A percentile compares a stretch with the other conserved stretches of the same genome.
Evolutionary conservation across 2,113 vertebrate species (phyloP).

Genomic region (Nesospiza acunhae): DNA sequence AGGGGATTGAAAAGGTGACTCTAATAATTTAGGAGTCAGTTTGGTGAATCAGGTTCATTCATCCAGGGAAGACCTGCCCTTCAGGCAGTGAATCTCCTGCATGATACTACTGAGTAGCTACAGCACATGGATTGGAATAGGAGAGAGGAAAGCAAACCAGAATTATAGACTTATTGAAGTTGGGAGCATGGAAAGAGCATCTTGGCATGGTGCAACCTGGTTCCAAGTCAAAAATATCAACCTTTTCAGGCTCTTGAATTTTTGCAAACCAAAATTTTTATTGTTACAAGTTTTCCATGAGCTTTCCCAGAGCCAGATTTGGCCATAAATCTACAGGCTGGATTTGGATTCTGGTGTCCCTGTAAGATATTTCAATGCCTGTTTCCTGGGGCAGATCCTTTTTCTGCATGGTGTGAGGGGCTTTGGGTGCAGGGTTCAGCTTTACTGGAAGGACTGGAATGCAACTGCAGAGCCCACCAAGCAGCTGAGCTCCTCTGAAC

Average conservation of each 20-base stretch:
- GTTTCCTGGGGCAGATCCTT: not conserved
- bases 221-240: not conserved
- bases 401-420: not conserved
- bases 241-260: not conserved
- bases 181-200: not conserved
- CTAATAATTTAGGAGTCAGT: not conserved
- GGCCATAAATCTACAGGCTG: not conserved
- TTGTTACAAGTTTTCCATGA: not conserved
- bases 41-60: not conserved
- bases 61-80: not conserved
- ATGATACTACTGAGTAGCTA: not conserved
- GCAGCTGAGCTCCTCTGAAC: not conserved
- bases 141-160: not conserved
- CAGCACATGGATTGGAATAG: accelerated
- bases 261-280: not conserved
- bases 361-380: accelerated
- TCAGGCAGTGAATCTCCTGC: not conserved
- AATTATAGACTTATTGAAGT: not conserved
- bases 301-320: not conserved
- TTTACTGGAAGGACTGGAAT: not conserved
- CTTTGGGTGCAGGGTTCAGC: not conserved
- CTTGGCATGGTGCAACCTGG: not conserved
- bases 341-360: not conserved
- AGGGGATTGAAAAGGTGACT: not conserved
- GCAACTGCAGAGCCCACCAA: not conserved